These are phyloP conservation scores for Caretta caretta DNA, from an alignment of 2,113 vertebrate genomes.

Conservation along the genomic window DNA sequence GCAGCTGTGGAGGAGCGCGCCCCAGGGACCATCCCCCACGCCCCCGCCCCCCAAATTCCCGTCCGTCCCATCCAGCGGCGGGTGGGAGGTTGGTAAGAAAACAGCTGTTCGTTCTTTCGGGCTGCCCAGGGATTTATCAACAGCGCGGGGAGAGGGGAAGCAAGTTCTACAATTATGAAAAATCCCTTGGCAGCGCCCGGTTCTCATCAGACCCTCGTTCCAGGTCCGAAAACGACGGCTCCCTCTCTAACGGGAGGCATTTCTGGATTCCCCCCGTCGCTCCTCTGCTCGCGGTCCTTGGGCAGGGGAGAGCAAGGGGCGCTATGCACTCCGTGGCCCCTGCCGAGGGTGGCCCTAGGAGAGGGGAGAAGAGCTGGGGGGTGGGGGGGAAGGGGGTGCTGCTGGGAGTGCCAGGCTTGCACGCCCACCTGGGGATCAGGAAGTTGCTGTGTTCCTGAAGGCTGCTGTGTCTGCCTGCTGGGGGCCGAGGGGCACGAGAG, in stretches of 20 bases:
- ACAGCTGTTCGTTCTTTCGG: not conserved
- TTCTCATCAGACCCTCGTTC: not conserved
- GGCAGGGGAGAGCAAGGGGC: not conserved
- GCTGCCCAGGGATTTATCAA: not conserved
- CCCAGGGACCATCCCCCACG: not conserved
- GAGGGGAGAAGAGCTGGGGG: not conserved
- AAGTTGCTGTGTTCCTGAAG: not conserved
- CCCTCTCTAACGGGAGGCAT: not conserved
- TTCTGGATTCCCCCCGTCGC: not conserved
- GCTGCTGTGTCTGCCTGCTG: not conserved
- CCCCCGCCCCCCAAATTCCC: accelerated
- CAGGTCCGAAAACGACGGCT: not conserved
- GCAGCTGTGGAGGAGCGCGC: not conserved
- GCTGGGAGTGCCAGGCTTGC: not conserved
- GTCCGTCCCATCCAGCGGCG: not conserved
- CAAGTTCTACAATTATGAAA: not conserved
- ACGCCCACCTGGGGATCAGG: not conserved
- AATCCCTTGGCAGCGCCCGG: not conserved
- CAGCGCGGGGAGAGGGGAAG: not conserved
- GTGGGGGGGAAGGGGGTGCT: accelerated
- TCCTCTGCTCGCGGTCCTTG: not conserved
- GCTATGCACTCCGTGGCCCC: not conserved
- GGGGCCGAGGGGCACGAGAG: not conserved
- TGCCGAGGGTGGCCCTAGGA: not conserved
- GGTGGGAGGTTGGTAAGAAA: not conserved